phyloP scores from a whole-genome alignment of 2,888 invertebrate genomes.

The Dryobotodes eremita region DNA sequence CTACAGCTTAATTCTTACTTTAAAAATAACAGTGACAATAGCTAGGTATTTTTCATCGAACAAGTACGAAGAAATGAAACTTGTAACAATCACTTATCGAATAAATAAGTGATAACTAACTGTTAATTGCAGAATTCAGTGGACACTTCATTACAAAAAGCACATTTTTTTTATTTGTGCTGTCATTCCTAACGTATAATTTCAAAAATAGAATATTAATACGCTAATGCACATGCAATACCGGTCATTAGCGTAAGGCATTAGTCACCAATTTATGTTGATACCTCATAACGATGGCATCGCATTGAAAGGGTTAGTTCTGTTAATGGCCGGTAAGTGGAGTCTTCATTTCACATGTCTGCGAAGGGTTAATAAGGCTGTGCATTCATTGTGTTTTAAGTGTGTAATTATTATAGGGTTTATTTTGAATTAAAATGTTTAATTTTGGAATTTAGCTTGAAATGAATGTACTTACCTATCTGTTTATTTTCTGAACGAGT shows the following conservation, averaged over 20 bases:
- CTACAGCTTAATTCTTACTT: neutral
- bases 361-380: slow-evolving; percentile 56
- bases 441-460: neutral
- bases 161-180: slow-evolving; percentile 16
- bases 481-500: neutral
- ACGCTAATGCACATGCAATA: slow-evolving; percentile 46
- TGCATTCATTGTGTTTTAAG: slow-evolving; percentile 42
- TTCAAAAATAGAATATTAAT: slow-evolving; percentile 62
- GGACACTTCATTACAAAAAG: neutral
- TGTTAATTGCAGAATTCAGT: neutral
- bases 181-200: slow-evolving; percentile 30
- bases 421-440: neutral
- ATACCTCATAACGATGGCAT: slow-evolving; percentile 45
- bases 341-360: slow-evolving; percentile 52
- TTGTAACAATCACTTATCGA: neutral
- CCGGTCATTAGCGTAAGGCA: slow-evolving; percentile 45
- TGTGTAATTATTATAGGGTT: slow-evolving; percentile 7
- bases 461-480: neutral
- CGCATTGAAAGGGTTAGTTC: slow-evolving; percentile 55
- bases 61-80: slow-evolving; percentile 24
- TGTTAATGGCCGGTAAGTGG: slow-evolving; percentile 61
- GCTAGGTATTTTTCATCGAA: neutral
- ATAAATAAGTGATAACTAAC: slow-evolving; percentile 1
- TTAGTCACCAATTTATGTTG: slow-evolving; percentile 37
- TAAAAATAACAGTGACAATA: neutral